Evolutionary conservation across 2,113 vertebrate genomes (phyloP), one percentile per base, ranked within the genome.

Genomic region (Trinectes maculatus): DNA sequence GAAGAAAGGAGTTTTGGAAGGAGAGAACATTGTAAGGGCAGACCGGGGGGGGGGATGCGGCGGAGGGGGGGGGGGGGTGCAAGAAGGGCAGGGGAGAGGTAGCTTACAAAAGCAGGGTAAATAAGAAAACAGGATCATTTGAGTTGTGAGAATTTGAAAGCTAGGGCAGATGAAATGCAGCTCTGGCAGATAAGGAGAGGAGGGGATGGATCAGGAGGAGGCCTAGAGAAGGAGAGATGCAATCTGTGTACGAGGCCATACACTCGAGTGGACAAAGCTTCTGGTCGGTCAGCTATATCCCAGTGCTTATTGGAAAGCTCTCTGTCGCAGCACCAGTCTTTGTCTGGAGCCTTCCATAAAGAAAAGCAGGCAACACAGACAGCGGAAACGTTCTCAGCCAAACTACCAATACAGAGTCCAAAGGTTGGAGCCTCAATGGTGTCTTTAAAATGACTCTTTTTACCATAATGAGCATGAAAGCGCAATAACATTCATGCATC

Each of bases 251-350:
- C 12, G 36, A 78, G 73, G 59, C 53, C 79, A 28, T 71, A 58
- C 70, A 78, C 79, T 77, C 24, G 29, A 77, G 74, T 73, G 80
- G 83, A 69, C 75, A 82, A 79, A 85, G 77, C 74, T 53, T 71
- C 54, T 42, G 39, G 40, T 58, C 46, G 58, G 52, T 52, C 54
- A 43, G 71, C 16, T 29, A 53, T 66, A 84, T 67, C 82, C 67
- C 60, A n/a, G 64, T 25, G 46, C 75, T 82, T 80, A 76, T 64
- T 61, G 46, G 52, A 71, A 68, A 72, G 49, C 72, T 71, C 71
- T 48, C n/a, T 39, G 59, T 68, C 39, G n/a, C 71, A 65, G 59
- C 57, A 33, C 29, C 43, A 22, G 10, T 63, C 58, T 74, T 63
- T 80, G 64, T 79, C 53, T 44, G 43, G 54, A 64, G 31, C 43